Evolutionary conservation across 2,113 vertebrate species (phyloP).

Genomic region (Hassar affinis): DNA sequence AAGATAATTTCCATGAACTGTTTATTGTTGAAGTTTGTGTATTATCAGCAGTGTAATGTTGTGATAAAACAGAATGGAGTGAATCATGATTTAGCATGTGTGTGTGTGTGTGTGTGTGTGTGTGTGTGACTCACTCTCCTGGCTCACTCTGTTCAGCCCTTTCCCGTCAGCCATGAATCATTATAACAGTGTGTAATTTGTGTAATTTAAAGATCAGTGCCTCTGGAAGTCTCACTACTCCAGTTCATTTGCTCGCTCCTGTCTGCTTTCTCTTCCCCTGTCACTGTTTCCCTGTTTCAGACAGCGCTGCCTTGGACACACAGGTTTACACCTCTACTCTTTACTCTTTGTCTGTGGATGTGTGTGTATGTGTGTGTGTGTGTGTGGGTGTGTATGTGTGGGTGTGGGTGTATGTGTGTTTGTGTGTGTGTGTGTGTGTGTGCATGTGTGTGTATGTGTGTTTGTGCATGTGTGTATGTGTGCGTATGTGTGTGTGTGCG

Average conservation of each 20-base stretch:
- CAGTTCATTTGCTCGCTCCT: slow-evolving; percentile 30
- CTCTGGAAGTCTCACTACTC: slow-evolving; percentile 19
- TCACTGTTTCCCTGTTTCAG: slow-evolving; percentile 85
- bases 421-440: too few relatives aligned
- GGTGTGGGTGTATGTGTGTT: too few relatives aligned
- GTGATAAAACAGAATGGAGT: neutral
- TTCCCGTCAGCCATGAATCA: slow-evolving; percentile 40
- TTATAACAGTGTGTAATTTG: slow-evolving; percentile 42
- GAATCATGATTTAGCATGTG: neutral
- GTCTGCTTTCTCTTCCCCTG: slow-evolving; percentile 68
- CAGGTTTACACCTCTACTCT: slow-evolving; percentile 84
- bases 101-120: slow-evolving; percentile 2
- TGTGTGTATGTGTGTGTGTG: too few relatives aligned
- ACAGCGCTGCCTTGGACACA: slow-evolving; percentile 91
- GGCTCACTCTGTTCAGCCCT: slow-evolving; percentile 38
- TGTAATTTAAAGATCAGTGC: slow-evolving; percentile 44
- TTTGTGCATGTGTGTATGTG: too few relatives aligned
- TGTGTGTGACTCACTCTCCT: neutral
- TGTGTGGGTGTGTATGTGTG: too few relatives aligned
- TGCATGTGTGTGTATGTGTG: too few relatives aligned
- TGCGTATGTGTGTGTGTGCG: too few relatives aligned
- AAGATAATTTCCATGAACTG: neutral
- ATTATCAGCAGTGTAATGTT: too few relatives aligned
- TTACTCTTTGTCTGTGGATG: too few relatives aligned
- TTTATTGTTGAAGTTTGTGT: too few relatives aligned